phyloP scores from a whole-genome alignment of 2,888 invertebrate species.

The Perdita meconis region DNA sequence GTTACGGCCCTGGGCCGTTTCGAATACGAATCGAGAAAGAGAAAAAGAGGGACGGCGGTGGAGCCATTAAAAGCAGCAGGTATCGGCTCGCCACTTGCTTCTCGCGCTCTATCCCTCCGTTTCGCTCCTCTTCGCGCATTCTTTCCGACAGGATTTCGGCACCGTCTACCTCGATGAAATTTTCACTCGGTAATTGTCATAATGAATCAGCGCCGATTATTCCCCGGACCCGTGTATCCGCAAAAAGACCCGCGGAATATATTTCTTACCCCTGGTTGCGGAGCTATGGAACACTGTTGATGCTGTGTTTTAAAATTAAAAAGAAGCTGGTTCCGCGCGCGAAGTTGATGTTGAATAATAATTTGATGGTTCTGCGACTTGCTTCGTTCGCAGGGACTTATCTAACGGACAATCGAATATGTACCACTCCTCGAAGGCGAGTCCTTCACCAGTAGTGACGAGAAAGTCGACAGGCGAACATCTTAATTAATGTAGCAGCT shows the following conservation, averaged over 20 bases:
- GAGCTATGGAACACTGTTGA: neutral
- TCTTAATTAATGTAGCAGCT: slow-evolving; percentile 57
- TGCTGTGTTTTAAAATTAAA: no score
- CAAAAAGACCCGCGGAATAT: slow-evolving; percentile 35
- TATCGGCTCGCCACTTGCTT: slow-evolving; percentile 46
- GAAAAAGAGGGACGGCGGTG: slow-evolving; percentile 36
- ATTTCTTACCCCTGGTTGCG: slow-evolving; percentile 20
- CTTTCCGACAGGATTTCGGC: slow-evolving; percentile 11
- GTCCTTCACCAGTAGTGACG: slow-evolving; percentile 14
- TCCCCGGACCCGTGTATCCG: slow-evolving; percentile 15
- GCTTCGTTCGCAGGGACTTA: no score
- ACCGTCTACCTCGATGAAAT: slow-evolving; percentile 44
- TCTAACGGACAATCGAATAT: neutral
- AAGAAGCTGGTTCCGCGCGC: no score
- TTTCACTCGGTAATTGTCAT: slow-evolving; percentile 40
- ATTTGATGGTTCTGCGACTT: no score
- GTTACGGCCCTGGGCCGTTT: slow-evolving; percentile 50
- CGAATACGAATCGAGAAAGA: slow-evolving; percentile 52
- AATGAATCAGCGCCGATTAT: slow-evolving; percentile 54
- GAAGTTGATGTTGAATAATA: no score
- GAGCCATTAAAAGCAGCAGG: slow-evolving; percentile 59
- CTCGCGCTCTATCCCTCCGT: neutral
- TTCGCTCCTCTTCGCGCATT: slow-evolving; percentile 11
- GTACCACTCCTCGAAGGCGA: neutral
- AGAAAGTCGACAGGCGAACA: slow-evolving; percentile 20